Base-by-base conservation (phyloP, 2,797 vertebrate species). In the Parambassis ranga region DNA sequence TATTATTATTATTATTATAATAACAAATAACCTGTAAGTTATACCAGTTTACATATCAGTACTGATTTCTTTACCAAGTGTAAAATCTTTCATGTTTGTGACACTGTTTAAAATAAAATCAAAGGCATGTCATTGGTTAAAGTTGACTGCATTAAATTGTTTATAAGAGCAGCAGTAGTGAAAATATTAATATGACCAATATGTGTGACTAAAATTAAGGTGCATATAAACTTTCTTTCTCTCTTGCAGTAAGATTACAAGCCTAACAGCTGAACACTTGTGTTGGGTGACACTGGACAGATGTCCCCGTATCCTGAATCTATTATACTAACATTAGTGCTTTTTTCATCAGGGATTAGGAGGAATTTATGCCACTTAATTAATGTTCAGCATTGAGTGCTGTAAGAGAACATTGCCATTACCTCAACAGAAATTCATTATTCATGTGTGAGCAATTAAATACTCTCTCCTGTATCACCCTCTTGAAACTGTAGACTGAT, bases 361-460 rank as follows among this genome's bases (percentile, higher is more conserved):
- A 66, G 66, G 71, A 85, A 83, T 84, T 81, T 65, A 74, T 72
- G 72, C 71, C 13, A 77, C 66, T 92, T 92, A 92, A 91, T 92
- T 93, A 92, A 93, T 87, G 90, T 71, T 89, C 84, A 90, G 61
- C 72, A 89, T 71, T 60, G 80, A 86, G 81, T 77, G 80, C 56
- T 84, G 85, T 83, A 82, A 88, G 82, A 85, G 85, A 91, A 88
- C 90, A 82, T 71, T 51, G 76, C 65, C 77, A 84, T 85, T 83
- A 83, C 78, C 83, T 87, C 78, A 74, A 85, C 74, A 82, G 44
- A 81, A 80, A 83, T 94, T 11, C 66, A 92, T 93, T 88, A 92
- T 93, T 88, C 55, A 90, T 87, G 67, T 53, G 42, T 35, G 76
- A 79, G 88, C 84, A 90, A 92, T 92, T 90, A 90, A 89, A 87